Percentiles rank a stretch among this genome's conserved stretches.
Conservation (phyloP, 2,888 invertebrate species). For the Tetranychus piercei region DNA sequence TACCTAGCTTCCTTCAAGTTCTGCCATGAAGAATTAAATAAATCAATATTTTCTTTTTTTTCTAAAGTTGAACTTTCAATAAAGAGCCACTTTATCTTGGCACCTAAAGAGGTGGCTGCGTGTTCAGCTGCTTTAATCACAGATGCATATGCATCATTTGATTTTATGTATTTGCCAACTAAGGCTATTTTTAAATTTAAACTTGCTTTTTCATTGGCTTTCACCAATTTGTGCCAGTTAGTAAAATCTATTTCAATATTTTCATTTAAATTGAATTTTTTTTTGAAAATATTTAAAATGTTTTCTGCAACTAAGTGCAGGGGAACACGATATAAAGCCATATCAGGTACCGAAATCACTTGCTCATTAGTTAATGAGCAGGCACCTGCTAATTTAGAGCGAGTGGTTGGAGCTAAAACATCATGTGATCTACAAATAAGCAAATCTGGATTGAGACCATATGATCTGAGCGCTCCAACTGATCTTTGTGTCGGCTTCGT, state of each 20-base stretch:
- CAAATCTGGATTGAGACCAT: constrained; percentile 83
- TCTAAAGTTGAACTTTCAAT: constrained; percentile 82
- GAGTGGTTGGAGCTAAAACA: constrained; percentile 61
- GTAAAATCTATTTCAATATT: constrained; percentile 25
- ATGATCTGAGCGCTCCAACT: constrained; percentile 72
- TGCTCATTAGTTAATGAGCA: constrained; percentile 57
- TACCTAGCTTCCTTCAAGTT: constrained; percentile 48
- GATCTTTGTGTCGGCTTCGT: constrained; percentile 97
- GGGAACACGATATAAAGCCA: constrained; percentile 88
- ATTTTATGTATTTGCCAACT: constrained; percentile 88
- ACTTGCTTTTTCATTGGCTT: constrained; percentile 44
- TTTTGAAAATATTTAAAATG: constrained; percentile 61
- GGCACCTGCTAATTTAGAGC: constrained; percentile 79
- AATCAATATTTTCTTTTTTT: constrained; percentile 43
- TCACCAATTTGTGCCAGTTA: constrained; percentile 53
- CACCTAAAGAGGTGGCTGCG: constrained; percentile 64
- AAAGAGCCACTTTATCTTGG: constrained; percentile 62
- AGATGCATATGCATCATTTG: constrained; percentile 81
- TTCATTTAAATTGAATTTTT: constrained; percentile 52
- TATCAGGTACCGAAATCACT: constrained; percentile 82
- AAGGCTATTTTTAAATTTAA: constrained; percentile 66
- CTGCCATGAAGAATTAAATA: constrained; percentile 84
- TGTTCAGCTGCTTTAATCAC: constrained; percentile 87
- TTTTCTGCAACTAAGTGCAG: constrained; percentile 76
- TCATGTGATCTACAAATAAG: constrained; percentile 75